Evolutionary conservation across 2,797 vertebrate genomes (phyloP).

Genomic region (Diplodus sargus): DNA sequence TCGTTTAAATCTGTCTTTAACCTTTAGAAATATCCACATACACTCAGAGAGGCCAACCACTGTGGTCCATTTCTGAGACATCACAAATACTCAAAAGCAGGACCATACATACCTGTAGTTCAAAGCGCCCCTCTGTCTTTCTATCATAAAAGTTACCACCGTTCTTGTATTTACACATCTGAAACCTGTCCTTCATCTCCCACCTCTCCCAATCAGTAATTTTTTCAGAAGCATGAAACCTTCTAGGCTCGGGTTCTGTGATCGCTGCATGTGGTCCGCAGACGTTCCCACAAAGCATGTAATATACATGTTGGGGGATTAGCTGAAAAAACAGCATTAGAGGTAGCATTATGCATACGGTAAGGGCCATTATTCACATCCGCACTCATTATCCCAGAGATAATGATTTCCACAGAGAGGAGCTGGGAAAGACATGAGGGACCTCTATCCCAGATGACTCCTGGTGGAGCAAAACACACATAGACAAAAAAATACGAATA

Average conservation of each 20-base stretch:
- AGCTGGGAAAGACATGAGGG: conserved; percentile 34
- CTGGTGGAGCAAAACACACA: conserved; percentile 30
- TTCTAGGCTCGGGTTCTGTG: conserved; percentile 9
- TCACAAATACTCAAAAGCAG: background rate
- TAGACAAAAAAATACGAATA: conserved; percentile 1
- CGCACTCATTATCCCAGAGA: conserved; percentile 53
- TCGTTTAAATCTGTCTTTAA: conserved; percentile 10
- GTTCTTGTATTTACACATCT: conserved; percentile 10
- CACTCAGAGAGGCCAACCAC: background rate
- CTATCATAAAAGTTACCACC: background rate
- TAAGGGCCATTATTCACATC: conserved; percentile 75
- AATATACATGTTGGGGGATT: conserved; percentile 66
- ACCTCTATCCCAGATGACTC: conserved; percentile 36
- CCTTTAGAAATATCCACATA: conserved; percentile 20
- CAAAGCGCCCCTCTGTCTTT: conserved; percentile 7
- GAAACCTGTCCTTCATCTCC: conserved; percentile 9
- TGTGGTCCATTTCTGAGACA: background rate
- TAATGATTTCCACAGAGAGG: conserved; percentile 60
- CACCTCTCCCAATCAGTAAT: conserved; percentile 32
- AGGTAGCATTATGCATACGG: conserved; percentile 66
- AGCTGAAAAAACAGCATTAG: conserved; percentile 52
- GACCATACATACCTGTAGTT: conserved; percentile 17
- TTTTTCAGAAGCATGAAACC: conserved; percentile 28
- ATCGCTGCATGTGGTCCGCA: conserved; percentile 46
- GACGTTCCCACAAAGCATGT: conserved; percentile 57